phyloP scores from a whole-genome alignment of 1,140 invertebrate genomes.

The Trachymyrmex cornetzi region DNA sequence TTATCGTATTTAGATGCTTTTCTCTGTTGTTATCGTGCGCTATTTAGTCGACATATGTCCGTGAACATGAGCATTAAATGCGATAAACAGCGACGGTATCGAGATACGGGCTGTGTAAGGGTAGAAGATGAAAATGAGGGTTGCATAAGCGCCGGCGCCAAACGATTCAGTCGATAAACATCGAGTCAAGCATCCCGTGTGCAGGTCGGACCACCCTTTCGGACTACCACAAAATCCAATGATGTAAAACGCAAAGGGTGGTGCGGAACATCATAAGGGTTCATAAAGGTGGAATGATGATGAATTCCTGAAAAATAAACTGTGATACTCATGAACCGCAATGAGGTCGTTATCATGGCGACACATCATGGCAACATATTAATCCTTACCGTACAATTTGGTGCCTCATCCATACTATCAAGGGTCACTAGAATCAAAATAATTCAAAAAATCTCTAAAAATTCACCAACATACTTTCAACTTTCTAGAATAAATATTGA shows the following conservation, averaged over 20 bases:
- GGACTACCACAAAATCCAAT: slow-evolving; percentile 77
- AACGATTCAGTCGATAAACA: slow-evolving; percentile 74
- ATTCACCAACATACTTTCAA: too few relatives aligned
- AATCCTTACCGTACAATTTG: too few relatives aligned
- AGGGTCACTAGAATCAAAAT: too few relatives aligned
- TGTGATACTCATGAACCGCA: background rate
- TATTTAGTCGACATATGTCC: background rate
- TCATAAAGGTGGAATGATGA: slow-evolving; percentile 1
- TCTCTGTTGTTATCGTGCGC: background rate
- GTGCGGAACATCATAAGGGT: slow-evolving; percentile 39
- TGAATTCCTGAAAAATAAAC: slow-evolving; percentile 6
- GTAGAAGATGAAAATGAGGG: slow-evolving; percentile 40
- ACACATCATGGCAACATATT: background rate
- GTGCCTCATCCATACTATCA: too few relatives aligned
- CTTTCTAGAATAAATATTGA: too few relatives aligned
- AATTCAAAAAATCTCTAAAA: too few relatives aligned
- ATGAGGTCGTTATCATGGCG: background rate
- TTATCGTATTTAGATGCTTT: background rate
- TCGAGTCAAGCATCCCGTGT: slow-evolving; percentile 48
- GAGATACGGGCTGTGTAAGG: background rate
- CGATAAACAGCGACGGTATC: background rate
- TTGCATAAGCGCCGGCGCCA: slow-evolving; percentile 65
- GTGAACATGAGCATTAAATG: background rate
- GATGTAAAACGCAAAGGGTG: slow-evolving; percentile 79
- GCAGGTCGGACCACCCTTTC: slow-evolving; percentile 62